phyloP scores from a whole-genome alignment of 2,888 invertebrate genomes.

The Pimpla rufipes region DNA sequence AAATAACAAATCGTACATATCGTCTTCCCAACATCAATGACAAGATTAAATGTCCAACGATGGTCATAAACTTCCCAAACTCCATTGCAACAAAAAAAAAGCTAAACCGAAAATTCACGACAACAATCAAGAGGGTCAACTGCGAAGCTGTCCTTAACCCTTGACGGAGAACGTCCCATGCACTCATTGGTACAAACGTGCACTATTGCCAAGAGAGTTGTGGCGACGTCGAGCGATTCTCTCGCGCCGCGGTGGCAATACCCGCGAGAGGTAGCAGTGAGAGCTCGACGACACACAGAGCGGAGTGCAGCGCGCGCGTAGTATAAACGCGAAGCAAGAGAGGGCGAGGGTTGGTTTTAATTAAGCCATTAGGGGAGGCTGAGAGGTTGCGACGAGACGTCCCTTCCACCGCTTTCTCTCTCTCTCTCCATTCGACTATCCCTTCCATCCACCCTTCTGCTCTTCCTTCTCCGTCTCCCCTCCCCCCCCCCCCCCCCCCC shows the following conservation, averaged over 20 bases:
- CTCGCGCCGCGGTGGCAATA: constrained; percentile 45
- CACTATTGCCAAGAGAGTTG: constrained; percentile 45
- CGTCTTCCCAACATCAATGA: too few species aligned
- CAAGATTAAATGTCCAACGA: too few species aligned
- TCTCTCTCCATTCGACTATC: constrained; percentile 53
- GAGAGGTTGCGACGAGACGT: constrained; percentile 78
- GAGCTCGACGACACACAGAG: constrained; percentile 41
- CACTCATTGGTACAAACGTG: too few species aligned
- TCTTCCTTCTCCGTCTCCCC: constrained; percentile 32
- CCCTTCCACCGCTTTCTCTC: constrained; percentile 47
- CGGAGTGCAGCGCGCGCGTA: too few species aligned
- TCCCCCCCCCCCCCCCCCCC: not conserved
- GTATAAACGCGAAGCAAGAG: constrained; percentile 68
- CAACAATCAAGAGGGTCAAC: too few species aligned
- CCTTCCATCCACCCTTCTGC: constrained; percentile 19
- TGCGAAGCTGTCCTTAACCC: too few species aligned
- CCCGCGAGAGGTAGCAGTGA: constrained; percentile 21
- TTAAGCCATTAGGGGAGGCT: constrained; percentile 85
- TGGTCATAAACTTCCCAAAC: too few species aligned
- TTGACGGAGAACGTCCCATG: not conserved
- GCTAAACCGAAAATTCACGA: too few species aligned
- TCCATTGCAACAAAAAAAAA: too few species aligned
- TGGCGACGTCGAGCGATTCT: constrained; percentile 35
- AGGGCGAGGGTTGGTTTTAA: constrained; percentile 83
- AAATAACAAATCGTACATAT: too few species aligned